Evolutionary conservation across 30 jellyfish, hydroid and myxozoan species (phyloP).

Genomic region (Nemopilema nomurai): DNA sequence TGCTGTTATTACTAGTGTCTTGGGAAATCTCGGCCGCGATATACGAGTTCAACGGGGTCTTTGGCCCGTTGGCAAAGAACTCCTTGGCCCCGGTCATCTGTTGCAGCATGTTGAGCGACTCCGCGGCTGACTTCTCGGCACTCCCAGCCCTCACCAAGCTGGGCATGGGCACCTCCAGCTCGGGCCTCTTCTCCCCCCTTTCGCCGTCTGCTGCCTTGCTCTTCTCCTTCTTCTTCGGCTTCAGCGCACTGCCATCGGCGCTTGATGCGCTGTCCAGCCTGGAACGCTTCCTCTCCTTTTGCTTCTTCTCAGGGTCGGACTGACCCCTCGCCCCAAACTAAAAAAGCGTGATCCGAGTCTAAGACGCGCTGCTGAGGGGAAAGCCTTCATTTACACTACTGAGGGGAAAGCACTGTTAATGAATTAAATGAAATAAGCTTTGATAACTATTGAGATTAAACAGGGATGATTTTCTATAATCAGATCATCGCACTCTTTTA

Average conservation of each 20-base stretch:
- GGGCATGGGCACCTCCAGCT: not conserved
- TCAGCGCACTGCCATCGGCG: slow-evolving; percentile 34
- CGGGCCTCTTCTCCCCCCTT: not conserved
- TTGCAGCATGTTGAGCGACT: slow-evolving; percentile 56
- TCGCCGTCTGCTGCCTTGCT: not conserved
- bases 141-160: slow-evolving; percentile 17
- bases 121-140: slow-evolving; percentile 64
- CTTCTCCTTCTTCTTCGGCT: slow-evolving; percentile 30
- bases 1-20: not conserved
- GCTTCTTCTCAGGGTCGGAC: slow-evolving; percentile 33
- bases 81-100: slow-evolving; percentile 44
- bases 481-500: no score
- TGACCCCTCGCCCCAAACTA: slow-evolving; percentile 49
- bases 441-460: no score
- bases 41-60: slow-evolving; percentile 56
- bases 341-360: not conserved
- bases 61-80: slow-evolving; percentile 51
- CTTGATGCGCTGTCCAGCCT: slow-evolving; percentile 44
- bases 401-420: no score
- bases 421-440: no score
- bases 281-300: slow-evolving; percentile 36
- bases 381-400: no score
- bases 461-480: not conserved
- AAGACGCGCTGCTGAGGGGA: no score
- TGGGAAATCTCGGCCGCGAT: slow-evolving; percentile 10